Evolutionary conservation across 2,113 vertebrate species (phyloP), one percentile per base, ranked within the genome.

Genomic region (Panurus biarmicus): DNA sequence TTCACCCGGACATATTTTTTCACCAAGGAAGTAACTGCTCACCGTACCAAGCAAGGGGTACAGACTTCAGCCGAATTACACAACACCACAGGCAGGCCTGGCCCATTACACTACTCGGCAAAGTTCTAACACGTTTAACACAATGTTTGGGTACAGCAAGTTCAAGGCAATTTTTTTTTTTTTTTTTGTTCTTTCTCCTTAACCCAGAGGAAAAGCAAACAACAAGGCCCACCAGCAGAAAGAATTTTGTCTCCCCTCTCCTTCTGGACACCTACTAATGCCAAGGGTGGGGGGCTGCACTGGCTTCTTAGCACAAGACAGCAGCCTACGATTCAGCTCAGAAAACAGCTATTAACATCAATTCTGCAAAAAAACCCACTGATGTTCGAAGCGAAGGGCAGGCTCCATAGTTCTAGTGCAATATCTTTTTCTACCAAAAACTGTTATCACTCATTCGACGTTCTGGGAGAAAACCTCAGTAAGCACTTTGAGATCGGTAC

Each of bases 361-460:
- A 54, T 38, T 71, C n/a, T 29, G 35, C 23, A 19, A 40, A 62
- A 74, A 81, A 77, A 44, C 1, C 33, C 0, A 4, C 6, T 14
- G 5, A 21, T 38, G 26, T 23, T 74, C 51, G 54, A 54, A 80
- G 35, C 0, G 2, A 71, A 62, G 7, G 26, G 4, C 5, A 6
- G 13, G 15, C 21, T 38, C 44, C 7, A 4, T 16, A 10, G 60
- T 25, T 36, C 42, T 8, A 48, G 9, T 5, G 25, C 18, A 3
- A 2, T 36, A 50, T 53, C 42, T 47, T 56, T 42, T 36, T 65
- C n/a, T 47, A 24, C 11, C 9, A 60, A 22, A 24, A 87, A 7
- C 33, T 23, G 9, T 26, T 66, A 40, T 4, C 38, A 7, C 6
- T n/a, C 14, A 4, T 5, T 44, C 23, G 6, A 22, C 1, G 1